A percentile compares a stretch with the other conserved stretches of the same genome.
Conservation (phyloP, 1,140 invertebrate genomes). For the Zaprionus tsacasi region DNA sequence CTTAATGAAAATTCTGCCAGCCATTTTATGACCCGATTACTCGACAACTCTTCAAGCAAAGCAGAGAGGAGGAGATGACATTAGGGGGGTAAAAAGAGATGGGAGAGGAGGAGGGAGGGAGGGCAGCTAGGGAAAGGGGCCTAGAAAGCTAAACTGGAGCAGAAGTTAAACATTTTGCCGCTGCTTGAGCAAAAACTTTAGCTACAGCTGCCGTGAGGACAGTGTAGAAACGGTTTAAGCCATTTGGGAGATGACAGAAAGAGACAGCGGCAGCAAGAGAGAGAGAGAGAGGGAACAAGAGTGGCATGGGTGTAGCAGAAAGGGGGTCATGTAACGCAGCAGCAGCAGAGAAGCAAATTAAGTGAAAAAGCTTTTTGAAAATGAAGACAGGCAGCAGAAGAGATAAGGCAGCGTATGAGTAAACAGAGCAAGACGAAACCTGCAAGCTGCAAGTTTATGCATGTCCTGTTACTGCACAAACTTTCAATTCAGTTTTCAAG, state of each 20-base stretch:
- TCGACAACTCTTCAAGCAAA: conserved; percentile 45
- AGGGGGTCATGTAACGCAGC: conserved; percentile 20
- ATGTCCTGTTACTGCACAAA: neutral
- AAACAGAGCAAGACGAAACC: conserved; percentile 3
- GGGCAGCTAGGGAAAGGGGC: too few relatives aligned
- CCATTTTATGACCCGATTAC: conserved; percentile 72
- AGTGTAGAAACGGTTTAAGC: conserved; percentile 38
- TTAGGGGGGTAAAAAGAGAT: neutral
- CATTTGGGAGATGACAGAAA: conserved; percentile 47
- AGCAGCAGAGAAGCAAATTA: conserved; percentile 58
- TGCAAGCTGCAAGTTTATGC: conserved; percentile 2
- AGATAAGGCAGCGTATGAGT: conserved; percentile 4
- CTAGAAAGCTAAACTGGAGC: conserved; percentile 40
- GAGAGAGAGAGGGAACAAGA: neutral
- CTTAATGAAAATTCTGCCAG: conserved; percentile 52
- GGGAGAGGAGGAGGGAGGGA: neutral
- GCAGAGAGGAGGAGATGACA: neutral
- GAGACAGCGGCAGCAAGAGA: neutral
- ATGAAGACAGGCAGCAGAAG: conserved; percentile 14
- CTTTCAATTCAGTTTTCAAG: neutral
- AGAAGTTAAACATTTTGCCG: conserved; percentile 53
- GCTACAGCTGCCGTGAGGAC: conserved; percentile 29
- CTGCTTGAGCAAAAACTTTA: conserved; percentile 35
- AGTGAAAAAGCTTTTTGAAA: conserved; percentile 47
- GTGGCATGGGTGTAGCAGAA: too few relatives aligned